Base-by-base conservation (phyloP, 2,888 invertebrate genomes). In the Heliconius aoede region DNA sequence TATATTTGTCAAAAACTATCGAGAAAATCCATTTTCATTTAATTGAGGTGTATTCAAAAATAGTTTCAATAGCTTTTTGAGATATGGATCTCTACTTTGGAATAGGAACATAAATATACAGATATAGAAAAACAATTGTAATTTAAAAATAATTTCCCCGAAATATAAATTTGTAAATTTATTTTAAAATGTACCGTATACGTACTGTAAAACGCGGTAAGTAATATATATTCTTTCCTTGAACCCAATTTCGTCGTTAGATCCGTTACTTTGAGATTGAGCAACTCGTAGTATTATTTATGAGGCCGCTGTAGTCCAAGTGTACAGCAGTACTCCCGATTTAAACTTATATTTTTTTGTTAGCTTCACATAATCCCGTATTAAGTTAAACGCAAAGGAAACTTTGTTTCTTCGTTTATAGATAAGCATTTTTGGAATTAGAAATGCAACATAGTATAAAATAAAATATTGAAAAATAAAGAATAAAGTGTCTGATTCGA, bases 221-320 rank as follows among this genome's bases (percentile, higher is more conserved):
- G 13, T 21, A n/a, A n/a, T n/a, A n/a, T n/a, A 61, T 36, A 72
- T 72, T 72, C 72, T 4, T 60, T 61, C 72, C 72, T 72, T 72
- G 72, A 60, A 61, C 40, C 32, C 26, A 72, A 60, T 72, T 11
- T 61, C 40, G 36, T 72, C 58, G 36, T 60, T 60, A 36, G 24
- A 72, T 36, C 72, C 72, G 72, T 72, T 72, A 61, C 13, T n/a
- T 15, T 8, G 26, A 46, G 61, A 40, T 72, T 72, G 72, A 61
- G 72, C 28, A 72, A 72, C 26, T 26, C n/a, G 11, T 26, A 26
- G 26, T 60, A 28, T 60, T 60, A 60, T 60, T 60, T 60, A 60
- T 26, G 60, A 60, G 26, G 60, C 18, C 26, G 28, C 3, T 7
- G 26, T 60, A 15, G 15, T 60, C 15, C 15, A 60, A 28, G 4